Percentiles rank a stretch among this genome's conserved stretches.
phyloP scores from a whole-genome alignment of 1,140 invertebrate species.

The Triops longicaudatus region DNA sequence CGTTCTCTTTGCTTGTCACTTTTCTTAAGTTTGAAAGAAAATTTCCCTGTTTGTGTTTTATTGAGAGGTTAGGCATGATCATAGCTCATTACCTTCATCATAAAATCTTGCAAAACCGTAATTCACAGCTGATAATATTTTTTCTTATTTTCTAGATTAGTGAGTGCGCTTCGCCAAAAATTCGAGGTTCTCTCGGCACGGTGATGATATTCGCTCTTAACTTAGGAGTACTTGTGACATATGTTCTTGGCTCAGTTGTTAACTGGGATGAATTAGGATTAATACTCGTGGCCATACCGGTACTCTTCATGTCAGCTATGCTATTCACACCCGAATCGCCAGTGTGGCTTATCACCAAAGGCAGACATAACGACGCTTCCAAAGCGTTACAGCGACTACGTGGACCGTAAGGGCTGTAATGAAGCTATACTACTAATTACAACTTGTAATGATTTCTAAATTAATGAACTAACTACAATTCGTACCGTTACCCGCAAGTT shows the following conservation, averaged over 20 bases:
- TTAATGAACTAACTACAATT: too few species aligned
- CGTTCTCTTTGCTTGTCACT: background rate
- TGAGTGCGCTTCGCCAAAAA: background rate
- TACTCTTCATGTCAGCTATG: conserved; percentile 17
- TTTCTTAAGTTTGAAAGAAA: conserved; percentile 27
- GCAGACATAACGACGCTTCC: background rate
- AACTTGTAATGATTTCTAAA: too few species aligned
- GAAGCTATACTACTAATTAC: too few species aligned
- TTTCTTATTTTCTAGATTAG: background rate
- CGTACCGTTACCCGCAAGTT: too few species aligned
- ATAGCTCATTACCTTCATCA: too few species aligned
- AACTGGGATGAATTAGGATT: background rate
- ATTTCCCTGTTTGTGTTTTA: too few species aligned
- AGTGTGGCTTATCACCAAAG: conserved; percentile 1
- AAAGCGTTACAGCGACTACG: background rate
- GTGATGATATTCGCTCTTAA: background rate
- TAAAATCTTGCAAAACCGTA: too few species aligned
- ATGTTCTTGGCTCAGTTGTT: background rate
- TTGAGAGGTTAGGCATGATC: too few species aligned
- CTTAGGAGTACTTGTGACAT: background rate
- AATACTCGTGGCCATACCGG: background rate
- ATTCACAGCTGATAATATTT: background rate
- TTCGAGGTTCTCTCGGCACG: background rate
- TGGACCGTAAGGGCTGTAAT: background rate
- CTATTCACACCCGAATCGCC: conserved; percentile 18